Evolutionary conservation across 2,888 invertebrate species (phyloP).

Genomic region (Euclidia mi): DNA sequence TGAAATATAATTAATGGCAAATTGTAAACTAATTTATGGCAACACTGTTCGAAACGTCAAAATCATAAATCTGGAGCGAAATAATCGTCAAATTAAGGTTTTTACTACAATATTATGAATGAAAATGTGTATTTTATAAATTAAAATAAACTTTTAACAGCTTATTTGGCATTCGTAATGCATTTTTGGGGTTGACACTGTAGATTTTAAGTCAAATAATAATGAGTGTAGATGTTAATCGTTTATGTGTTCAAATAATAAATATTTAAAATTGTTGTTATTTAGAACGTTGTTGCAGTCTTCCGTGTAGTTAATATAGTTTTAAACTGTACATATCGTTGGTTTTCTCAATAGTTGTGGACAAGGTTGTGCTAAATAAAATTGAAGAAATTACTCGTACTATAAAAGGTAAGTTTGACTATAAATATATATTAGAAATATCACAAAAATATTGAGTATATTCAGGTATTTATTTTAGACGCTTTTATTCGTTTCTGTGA

Average conservation of each 20-base stretch:
- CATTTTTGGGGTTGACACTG: conserved; percentile 38
- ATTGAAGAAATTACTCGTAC: conserved; percentile 76
- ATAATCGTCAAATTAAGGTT: conserved; percentile 68
- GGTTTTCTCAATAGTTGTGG: conserved; percentile 66
- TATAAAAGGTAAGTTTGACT: conserved; percentile 74
- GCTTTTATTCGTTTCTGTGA: no score
- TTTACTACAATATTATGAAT: conserved; percentile 81
- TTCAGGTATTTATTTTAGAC: no score
- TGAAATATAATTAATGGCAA: conserved; percentile 8
- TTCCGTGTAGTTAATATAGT: conserved; percentile 51
- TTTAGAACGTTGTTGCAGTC: conserved; percentile 58
- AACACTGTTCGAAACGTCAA: conserved; percentile 76
- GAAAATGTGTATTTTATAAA: conserved; percentile 71
- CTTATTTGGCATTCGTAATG: conserved; percentile 39
- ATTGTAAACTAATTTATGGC: conserved; percentile 40
- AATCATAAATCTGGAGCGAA: conserved; percentile 78
- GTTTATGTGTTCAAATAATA: conserved; percentile 56
- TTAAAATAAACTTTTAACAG: conserved; percentile 50
- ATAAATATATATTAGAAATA: neutral
- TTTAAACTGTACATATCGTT: conserved; percentile 50
- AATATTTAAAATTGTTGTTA: conserved; percentile 50
- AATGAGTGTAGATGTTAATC: conserved; percentile 45
- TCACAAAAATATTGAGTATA: conserved; percentile 8
- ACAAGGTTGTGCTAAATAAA: conserved; percentile 78
- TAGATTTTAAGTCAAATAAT: conserved; percentile 51